Conservation (phyloP, 2,888 invertebrate species). For the Phasia obesa region DNA sequence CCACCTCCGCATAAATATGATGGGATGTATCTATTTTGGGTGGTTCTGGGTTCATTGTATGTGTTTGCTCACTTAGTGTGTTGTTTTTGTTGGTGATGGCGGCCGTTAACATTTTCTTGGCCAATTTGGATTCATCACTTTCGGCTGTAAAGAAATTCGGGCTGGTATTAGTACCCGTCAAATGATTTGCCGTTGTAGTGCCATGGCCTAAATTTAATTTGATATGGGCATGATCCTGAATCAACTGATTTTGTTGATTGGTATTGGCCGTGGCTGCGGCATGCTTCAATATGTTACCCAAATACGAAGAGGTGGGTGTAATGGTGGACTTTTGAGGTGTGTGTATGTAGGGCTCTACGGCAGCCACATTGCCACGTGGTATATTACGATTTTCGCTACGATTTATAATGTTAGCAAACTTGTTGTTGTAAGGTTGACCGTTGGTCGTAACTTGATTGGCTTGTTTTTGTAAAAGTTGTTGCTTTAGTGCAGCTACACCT, state of each 20-base stretch:
- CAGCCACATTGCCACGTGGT: slow-evolving; percentile 91
- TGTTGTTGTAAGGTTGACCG: slow-evolving; percentile 72
- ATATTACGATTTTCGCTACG: slow-evolving; percentile 75
- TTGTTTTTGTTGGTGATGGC: slow-evolving; percentile 72
- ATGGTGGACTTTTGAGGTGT: slow-evolving; percentile 87
- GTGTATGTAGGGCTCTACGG: slow-evolving; percentile 94
- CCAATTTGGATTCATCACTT: slow-evolving; percentile 83
- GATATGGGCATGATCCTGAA: slow-evolving; percentile 81
- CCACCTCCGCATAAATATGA: slow-evolving; percentile 84
- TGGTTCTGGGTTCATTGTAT: slow-evolving; percentile 84
- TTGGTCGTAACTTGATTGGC: slow-evolving; percentile 70
- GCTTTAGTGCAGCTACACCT: slow-evolving; percentile 78
- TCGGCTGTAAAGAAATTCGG: slow-evolving; percentile 82
- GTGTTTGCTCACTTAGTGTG: slow-evolving; percentile 62
- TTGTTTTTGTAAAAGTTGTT: slow-evolving; percentile 79
- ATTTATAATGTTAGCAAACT: slow-evolving; percentile 77
- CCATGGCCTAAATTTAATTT: slow-evolving; percentile 74
- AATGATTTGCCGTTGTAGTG: slow-evolving; percentile 34
- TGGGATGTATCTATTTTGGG: slow-evolving; percentile 90
- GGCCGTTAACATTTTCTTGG: slow-evolving; percentile 80
- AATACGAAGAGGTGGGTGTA: slow-evolving; percentile 81
- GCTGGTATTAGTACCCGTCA: slow-evolving; percentile 39
- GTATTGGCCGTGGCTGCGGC: slow-evolving; percentile 81
- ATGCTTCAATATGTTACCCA: slow-evolving; percentile 79
- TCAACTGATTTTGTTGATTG: slow-evolving; percentile 82